Conservation (phyloP, 2,797 vertebrate species). For the Nothura maculosa region DNA sequence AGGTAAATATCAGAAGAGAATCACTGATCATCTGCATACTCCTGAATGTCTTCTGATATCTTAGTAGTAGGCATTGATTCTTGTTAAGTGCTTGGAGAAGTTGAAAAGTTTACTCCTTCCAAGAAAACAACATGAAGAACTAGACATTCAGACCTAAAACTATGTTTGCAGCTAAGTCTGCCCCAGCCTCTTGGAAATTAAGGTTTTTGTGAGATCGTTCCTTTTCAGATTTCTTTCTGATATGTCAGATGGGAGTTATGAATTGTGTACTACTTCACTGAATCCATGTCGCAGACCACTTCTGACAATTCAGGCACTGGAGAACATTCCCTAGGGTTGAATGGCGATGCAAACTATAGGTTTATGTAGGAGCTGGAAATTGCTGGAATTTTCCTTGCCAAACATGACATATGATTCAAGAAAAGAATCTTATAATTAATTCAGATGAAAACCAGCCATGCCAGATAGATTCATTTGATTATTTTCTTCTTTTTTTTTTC, state of each 20-base stretch:
- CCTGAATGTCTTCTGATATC: background rate
- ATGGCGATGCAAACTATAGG: background rate
- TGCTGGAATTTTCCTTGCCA: background rate
- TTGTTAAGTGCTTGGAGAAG: background rate
- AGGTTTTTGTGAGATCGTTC: background rate
- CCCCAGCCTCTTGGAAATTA: background rate
- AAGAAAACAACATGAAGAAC: background rate
- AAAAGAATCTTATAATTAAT: background rate
- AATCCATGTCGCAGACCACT: background rate
- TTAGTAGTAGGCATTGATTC: background rate
- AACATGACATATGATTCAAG: background rate
- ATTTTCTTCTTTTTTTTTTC: rapidly evolving
- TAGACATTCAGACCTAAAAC: background rate
- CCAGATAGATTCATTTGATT: background rate
- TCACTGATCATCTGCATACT: background rate
- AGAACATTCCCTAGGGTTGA: background rate
- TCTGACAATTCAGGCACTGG: background rate
- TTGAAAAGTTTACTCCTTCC: background rate
- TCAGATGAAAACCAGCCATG: background rate
- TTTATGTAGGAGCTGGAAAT: background rate
- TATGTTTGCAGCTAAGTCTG: background rate
- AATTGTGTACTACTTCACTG: background rate
- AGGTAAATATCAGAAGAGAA: background rate
- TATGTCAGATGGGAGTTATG: background rate
- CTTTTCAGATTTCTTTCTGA: background rate